Evolutionary conservation across 1,140 invertebrate species (phyloP), one percentile per base, ranked within the genome.

Genomic region (Cotesia typhae): DNA sequence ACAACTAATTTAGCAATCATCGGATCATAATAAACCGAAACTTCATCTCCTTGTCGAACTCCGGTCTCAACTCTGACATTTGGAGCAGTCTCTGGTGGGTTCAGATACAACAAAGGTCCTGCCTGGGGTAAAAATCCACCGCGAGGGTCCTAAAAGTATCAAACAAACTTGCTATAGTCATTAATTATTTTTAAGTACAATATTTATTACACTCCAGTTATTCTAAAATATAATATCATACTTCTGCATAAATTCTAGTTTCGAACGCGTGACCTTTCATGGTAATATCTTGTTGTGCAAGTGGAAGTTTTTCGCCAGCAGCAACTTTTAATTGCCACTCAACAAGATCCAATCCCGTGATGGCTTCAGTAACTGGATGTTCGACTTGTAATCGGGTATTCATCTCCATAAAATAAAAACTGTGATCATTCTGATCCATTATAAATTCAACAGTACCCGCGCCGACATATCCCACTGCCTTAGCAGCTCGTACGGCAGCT

Each of bases 341-440:
- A 0, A 99, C 98, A 35, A 99, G 88, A 89, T 99, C 98, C 1
- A 90, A 90, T 4, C 92, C 94, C 41, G 97, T 98, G 57, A 99
- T 95, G 92, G 97, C 98, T 88, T 98, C 98, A 1, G 97, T 97
- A n/a, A 99, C 93, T 0, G 98, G 97, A 89, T 99, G 98, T 85
- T 99, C 97, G 0, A 98, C 93, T 85, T 98, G 96, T 4, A 98
- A 88, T 12, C 97, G 88, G 0, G 97, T 99, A 82, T 98, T 99
- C 96, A 99, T 98, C 88, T 98, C 97, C 98, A 99, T 99, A 82
- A 99, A 99, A 87, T 97, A 96, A 83, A 99, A 99, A 68, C 93
- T 93, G 53, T 96, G 90, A 37, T 93, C 90, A 51, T 89, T 83
- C 61, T 91, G 89, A 83, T 98, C 95, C 76, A 96, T 88, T 74